Evolutionary conservation across 2,888 invertebrate genomes (phyloP).

Genomic region (Omphaloscelis lunosa): DNA sequence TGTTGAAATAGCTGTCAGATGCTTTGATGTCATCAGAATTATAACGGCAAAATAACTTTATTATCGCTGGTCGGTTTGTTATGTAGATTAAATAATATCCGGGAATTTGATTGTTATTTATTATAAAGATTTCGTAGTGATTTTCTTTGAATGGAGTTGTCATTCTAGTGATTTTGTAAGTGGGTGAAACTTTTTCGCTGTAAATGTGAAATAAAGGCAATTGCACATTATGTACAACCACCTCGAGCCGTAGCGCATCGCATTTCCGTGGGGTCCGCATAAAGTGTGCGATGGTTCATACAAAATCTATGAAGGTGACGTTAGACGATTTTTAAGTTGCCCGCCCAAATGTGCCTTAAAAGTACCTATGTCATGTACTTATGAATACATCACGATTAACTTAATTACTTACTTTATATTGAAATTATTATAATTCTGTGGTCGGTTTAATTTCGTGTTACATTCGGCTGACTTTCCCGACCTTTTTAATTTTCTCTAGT

Average conservation of each 20-base stretch:
- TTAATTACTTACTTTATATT: neutral
- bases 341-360: neutral
- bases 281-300: too few species aligned
- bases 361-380: neutral
- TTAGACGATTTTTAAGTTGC: neutral
- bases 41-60: conserved; percentile 62
- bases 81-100: conserved; percentile 63
- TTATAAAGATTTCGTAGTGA: conserved; percentile 26
- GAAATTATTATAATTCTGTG: neutral
- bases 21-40: conserved; percentile 65
- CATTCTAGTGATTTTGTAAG: neutral
- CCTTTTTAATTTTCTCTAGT: neutral
- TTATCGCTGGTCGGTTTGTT: conserved; percentile 54
- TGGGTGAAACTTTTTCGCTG: neutral
- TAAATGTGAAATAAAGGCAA: neutral
- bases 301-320: too few species aligned
- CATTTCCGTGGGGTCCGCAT: neutral
- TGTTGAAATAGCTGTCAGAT: conserved; percentile 56
- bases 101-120: conserved; percentile 41
- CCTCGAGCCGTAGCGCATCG: neutral
- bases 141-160: conserved; percentile 18
- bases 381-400: neutral
- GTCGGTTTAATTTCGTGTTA: neutral
- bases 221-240: neutral
- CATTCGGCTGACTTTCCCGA: neutral